Base-by-base conservation (phyloP, 2,797 vertebrate genomes). In the Hypotaenidia okinawae region DNA sequence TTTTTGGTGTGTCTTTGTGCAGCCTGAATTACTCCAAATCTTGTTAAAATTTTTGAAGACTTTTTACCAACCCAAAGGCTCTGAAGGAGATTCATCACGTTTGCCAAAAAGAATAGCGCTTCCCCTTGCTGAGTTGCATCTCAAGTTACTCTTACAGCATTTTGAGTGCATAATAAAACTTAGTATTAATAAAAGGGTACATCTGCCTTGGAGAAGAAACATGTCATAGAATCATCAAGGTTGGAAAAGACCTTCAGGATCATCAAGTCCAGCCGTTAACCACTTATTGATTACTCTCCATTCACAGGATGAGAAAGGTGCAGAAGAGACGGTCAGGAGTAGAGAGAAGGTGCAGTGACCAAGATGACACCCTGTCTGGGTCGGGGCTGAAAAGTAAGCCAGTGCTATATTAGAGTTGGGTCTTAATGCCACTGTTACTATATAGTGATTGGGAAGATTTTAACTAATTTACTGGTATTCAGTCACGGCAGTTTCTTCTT, bases 11-110 rank as follows among this genome's bases (percentile, higher is more conserved):
- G 74, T 70, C 43, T 72, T 84, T 81, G 14, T 58, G 19, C 49
- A 90, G 39, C 58, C 41, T 90, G 93, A 16, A 2, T 76, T 93
- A 73, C 37, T 88, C 51, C 32, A 63, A 59, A 43, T 72, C 47
- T 35, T 78, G 18, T 79, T 94, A 57, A 58, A 68, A 93, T 76
- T 79, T 76, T 74, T 41, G 27, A 76, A 67, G 24, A 69, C 13
- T 24, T 74, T 86, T 86, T 54, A 83, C 32, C 33, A 84, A 16
- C 14, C 61, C 37, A 61, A 12, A 77, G 41, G 32, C 23, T 89
- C 78, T 54, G 77, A 69, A 84, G n/a, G 63, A 1, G 1, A 23
- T 67, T 23, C 23, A 2, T n/a, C 22, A 7, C 0, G 0, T 79
- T 82, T 87, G 11, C 39, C 52, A 52, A 30, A 72, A 87, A 33